Conservation (phyloP, 2,113 vertebrate species). For the Castor canadensis region DNA sequence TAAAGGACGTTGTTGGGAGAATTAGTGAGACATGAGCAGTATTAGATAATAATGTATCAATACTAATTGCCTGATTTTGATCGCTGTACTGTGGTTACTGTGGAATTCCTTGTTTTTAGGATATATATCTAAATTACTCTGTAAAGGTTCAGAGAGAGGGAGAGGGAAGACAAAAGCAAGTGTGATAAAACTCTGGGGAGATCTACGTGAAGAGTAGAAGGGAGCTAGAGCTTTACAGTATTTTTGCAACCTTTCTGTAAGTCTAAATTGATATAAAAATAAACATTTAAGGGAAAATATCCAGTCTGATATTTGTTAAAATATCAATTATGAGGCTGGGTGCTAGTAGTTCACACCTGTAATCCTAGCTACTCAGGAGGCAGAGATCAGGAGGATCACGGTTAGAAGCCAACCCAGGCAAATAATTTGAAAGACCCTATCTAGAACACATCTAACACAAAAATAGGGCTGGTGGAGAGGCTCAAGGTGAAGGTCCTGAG, state of each 20-base stretch:
- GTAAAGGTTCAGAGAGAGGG: background rate
- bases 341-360: too few species aligned
- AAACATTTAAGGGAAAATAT: background rate
- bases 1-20: slow-evolving; percentile 15
- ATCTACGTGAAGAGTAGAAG: background rate
- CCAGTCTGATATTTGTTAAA: background rate
- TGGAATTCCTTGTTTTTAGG: slow-evolving; percentile 22
- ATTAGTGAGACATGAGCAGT: background rate
- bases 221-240: background rate
- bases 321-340: too few species aligned
- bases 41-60: background rate
- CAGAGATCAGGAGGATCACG: too few species aligned
- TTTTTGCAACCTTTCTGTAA: slow-evolving; percentile 23
- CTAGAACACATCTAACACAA: too few species aligned
- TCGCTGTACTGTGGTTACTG: background rate
- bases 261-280: background rate
- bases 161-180: background rate
- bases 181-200: background rate
- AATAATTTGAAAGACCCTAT: too few species aligned
- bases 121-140: too few species aligned
- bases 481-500: too few species aligned
- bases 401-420: too few species aligned
- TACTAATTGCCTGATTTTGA: slow-evolving; percentile 46
- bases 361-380: too few species aligned
- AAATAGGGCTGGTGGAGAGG: too few species aligned